Percentiles rank a stretch among this genome's conserved stretches.
phyloP scores from a whole-genome alignment of 2,797 vertebrate species.

The Neosalanx taihuensis region DNA sequence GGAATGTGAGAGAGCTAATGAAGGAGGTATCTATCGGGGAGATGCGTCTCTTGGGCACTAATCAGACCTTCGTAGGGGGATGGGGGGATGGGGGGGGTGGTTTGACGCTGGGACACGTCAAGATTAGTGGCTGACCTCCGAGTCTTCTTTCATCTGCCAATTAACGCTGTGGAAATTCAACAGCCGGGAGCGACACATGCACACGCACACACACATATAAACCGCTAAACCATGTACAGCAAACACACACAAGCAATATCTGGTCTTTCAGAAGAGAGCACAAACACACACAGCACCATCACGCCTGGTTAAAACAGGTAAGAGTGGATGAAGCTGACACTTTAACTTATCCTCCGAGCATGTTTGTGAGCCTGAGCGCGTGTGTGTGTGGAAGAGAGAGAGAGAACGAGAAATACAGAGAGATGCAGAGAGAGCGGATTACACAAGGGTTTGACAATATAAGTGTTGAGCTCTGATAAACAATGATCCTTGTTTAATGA shows the following conservation, averaged over 20 bases:
- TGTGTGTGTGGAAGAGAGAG: too few relatives aligned
- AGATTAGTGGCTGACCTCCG: constrained; percentile 64
- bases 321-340: constrained; percentile 42
- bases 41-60: constrained; percentile 44
- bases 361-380: background rate
- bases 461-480: constrained; percentile 52
- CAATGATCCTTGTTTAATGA: constrained; percentile 65
- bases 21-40: constrained; percentile 42
- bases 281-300: constrained; percentile 14
- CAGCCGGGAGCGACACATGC: constrained; percentile 43
- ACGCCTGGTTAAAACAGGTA: constrained; percentile 50
- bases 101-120: constrained; percentile 50
- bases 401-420: too few relatives aligned
- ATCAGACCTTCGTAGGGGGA: constrained; percentile 57
- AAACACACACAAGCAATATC: constrained; percentile 17
- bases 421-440: background rate
- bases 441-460: constrained; percentile 32
- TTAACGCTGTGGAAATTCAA: constrained; percentile 62
- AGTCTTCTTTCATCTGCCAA: constrained; percentile 65
- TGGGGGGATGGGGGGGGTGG: constrained; percentile 29
- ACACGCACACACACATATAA: constrained; percentile 17
- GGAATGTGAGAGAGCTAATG: constrained; percentile 35
- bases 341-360: constrained; percentile 36
- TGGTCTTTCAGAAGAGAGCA: constrained; percentile 20
- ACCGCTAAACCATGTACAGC: constrained; percentile 12